Evolutionary conservation across 1,140 invertebrate species (phyloP).

Genomic region (Scylla paramamosain): DNA sequence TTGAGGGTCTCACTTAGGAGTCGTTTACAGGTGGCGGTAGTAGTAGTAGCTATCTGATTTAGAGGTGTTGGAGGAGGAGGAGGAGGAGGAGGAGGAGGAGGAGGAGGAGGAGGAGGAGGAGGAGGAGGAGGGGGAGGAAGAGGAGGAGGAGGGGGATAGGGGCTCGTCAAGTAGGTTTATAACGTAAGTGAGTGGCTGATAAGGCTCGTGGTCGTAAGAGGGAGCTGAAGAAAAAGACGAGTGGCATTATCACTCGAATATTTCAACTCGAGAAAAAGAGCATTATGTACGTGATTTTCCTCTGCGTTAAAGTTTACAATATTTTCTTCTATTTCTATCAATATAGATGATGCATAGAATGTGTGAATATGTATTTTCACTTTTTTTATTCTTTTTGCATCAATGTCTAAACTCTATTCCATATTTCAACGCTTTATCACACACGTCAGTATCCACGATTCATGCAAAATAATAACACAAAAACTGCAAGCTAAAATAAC

Average conservation of each 20-base stretch:
- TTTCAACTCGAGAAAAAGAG: background rate
- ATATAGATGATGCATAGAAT: background rate
- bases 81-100: constrained; percentile 12
- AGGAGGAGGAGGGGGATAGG: background rate
- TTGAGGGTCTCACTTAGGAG: constrained; percentile 15
- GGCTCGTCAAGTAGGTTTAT: background rate
- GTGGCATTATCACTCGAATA: background rate
- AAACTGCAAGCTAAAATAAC: background rate
- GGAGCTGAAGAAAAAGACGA: background rate
- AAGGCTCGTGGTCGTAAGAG: background rate
- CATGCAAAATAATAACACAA: constrained; percentile 15
- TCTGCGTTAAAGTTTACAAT: too few relatives aligned
- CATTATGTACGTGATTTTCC: background rate
- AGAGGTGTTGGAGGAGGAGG: background rate
- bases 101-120: background rate
- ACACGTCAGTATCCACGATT: background rate
- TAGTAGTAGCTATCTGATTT: constrained; percentile 40
- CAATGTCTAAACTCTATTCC: background rate
- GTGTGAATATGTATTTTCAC: background rate
- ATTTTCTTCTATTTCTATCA: background rate
- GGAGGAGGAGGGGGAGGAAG: background rate
- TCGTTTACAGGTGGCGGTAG: constrained; percentile 25
- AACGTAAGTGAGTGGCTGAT: background rate
- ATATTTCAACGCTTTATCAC: background rate
- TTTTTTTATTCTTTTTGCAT: background rate